Base-by-base conservation (phyloP, 1,140 invertebrate species). In the Diorhabda elongata region DNA sequence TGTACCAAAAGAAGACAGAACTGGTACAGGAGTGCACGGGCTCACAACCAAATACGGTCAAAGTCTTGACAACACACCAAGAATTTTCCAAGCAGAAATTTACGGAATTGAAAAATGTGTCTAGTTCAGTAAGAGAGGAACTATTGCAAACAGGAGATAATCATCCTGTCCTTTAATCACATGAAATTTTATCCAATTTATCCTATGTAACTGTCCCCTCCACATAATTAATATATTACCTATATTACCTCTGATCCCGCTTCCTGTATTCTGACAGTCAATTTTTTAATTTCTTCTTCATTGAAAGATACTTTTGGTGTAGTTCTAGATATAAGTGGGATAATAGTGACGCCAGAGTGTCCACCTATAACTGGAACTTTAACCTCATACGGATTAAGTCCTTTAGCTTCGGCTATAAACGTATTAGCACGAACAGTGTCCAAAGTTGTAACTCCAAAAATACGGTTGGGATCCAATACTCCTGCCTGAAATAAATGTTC, bases 311-410 rank as follows among this genome's bases (percentile, higher is more conserved):
- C 87, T 3, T 86, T 82, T 2, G 97, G 98, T 67, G 89, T 89
- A 72, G 90, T 88, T 44, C 72, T 96, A 42, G 96, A 98, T 59
- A 99, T 90, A 42, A 99, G 77, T 2, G 98, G 98, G 76, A 99
- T 92, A 81, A 99, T 99, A 69, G 98, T 99, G 64, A 97, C 91
- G 66, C 98, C 98, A 59, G 97, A 94, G 84, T 99, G 98, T n/a
- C 98, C 98, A 68, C 98, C 98, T 81, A 99, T 94, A 2, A 99
- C 97, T 42, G 98, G 97, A 41, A 97, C 88, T 75, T 89, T 89
- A 1, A 97, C 91, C 67, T 90, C 86, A 72, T 87, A 84, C 5
- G 96, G 93, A 82, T 97, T 90, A 44, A 97, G 82, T 47, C 90
- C 87, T 81, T 92, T 89, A 69, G 88, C 87, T 82, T 92, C 89